Conservation (phyloP, 53 echinoderm and acorn worm genomes). For the Zoroaster sp. region DNA sequence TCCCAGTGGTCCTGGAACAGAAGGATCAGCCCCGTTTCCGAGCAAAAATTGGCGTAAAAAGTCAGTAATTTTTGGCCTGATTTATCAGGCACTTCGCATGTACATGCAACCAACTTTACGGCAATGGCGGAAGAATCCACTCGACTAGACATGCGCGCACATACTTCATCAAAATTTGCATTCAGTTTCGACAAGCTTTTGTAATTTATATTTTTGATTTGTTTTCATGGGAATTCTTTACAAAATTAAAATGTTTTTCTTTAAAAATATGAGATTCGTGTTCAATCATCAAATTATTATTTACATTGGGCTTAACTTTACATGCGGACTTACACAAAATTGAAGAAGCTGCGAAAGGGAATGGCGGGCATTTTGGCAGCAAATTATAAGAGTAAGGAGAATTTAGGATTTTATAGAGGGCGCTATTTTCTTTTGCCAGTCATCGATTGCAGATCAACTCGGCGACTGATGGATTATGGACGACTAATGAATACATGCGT, state of each 20-base stretch:
- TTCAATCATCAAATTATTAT: not conserved
- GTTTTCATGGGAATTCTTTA: too few species aligned
- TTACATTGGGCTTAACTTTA: constrained; percentile 21
- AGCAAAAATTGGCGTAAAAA: constrained; percentile 42
- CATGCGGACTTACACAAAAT: constrained; percentile 21
- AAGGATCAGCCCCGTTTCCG: constrained; percentile 50
- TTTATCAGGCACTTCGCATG: constrained; percentile 38
- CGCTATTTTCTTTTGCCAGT: constrained; percentile 7
- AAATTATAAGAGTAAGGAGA: constrained; percentile 41
- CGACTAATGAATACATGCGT: too few species aligned
- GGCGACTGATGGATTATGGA: too few species aligned
- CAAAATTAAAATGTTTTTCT: not conserved
- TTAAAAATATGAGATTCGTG: not conserved
- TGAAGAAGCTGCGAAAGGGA: constrained; percentile 19
- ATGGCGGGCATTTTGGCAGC: constrained; percentile 71
- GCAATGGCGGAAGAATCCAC: constrained; percentile 51
- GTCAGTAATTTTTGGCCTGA: constrained; percentile 64
- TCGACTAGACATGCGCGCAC: not conserved
- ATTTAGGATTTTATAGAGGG: constrained; percentile 35
- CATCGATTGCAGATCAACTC: too few species aligned
- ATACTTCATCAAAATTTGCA: constrained; percentile 40
- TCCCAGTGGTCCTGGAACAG: constrained; percentile 64
- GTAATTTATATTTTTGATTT: too few species aligned
- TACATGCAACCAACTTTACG: constrained; percentile 58
- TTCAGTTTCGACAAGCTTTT: too few species aligned